Evolutionary conservation across 2,113 vertebrate genomes (phyloP).

Genomic region (Apeltes quadracus): DNA sequence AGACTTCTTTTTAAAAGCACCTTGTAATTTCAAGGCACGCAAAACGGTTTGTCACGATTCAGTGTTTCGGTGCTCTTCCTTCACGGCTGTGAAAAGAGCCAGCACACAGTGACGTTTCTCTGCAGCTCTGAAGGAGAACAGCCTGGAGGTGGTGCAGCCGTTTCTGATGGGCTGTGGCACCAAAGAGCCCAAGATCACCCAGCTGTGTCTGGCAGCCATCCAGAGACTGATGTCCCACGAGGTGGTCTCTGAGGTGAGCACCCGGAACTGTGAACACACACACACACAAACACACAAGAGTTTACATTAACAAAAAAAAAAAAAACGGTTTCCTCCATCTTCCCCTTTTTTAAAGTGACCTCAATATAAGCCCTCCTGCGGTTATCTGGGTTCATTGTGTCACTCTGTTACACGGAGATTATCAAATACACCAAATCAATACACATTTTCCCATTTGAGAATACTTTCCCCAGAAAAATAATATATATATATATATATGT

Average conservation of each 20-base stretch:
- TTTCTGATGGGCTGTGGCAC: conserved; percentile 99
- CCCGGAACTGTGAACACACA: neutral
- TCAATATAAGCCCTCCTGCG: conserved; percentile 20
- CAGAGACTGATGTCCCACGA: conserved; percentile 99
- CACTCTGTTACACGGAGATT: conserved; percentile 2
- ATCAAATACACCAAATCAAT: conserved; percentile 20
- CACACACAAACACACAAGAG: too few species aligned
- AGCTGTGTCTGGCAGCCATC: conserved; percentile 95
- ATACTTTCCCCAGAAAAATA: too few species aligned
- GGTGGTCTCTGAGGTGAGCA: conserved; percentile 96
- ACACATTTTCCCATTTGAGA: neutral
- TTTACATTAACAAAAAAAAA: too few species aligned
- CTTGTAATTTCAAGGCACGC: neutral
- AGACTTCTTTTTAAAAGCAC: neutral
- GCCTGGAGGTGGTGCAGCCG: conserved; percentile 97
- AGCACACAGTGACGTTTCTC: fast-evolving
- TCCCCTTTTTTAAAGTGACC: neutral
- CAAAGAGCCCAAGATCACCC: conserved; percentile 99
- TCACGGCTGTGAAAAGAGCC: neutral
- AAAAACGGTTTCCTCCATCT: neutral
- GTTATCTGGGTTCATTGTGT: conserved; percentile 12
- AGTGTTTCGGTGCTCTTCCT: neutral
- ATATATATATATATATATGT: too few species aligned
- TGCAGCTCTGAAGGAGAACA: conserved; percentile 95
- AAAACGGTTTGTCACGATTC: neutral